These are phyloP conservation scores for Hephaestus fuliginosus DNA, from an alignment of 2,797 vertebrate species.

Conservation along the genomic window DNA sequence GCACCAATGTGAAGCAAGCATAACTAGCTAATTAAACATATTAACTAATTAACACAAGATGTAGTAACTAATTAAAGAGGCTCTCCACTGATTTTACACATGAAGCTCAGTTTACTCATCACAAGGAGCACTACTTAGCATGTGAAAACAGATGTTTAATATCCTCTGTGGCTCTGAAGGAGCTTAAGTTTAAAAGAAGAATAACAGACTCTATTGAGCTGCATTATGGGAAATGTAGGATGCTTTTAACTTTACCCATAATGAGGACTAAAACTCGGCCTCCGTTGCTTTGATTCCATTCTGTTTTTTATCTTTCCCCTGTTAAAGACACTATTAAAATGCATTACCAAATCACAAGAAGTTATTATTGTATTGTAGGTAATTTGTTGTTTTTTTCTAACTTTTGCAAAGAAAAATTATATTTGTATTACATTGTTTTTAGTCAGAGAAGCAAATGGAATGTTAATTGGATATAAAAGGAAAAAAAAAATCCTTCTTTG, in stretches of 20 bases:
- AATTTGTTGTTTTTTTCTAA: not conserved
- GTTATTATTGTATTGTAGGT: not conserved
- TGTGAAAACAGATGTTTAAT: not conserved
- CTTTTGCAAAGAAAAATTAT: not conserved
- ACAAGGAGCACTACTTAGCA: not conserved
- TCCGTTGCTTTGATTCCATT: not conserved
- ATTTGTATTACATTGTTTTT: too few relatives aligned
- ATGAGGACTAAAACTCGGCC: not conserved
- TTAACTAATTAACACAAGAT: conserved; percentile 16
- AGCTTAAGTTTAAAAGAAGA: not conserved
- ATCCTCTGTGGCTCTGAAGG: not conserved
- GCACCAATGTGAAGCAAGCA: not conserved
- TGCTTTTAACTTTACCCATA: not conserved
- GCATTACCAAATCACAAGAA: not conserved
- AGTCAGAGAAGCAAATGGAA: too few relatives aligned
- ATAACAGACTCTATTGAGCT: not conserved
- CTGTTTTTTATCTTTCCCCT: not conserved
- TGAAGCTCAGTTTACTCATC: not conserved
- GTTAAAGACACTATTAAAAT: not conserved
- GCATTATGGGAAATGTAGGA: conserved; percentile 9
- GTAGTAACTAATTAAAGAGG: conserved; percentile 6
- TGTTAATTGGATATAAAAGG: too few relatives aligned
- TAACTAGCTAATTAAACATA: conserved; percentile 16
- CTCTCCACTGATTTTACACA: not conserved
- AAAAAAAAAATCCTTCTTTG: not conserved